Evolutionary conservation across 2,113 vertebrate genomes (phyloP), one percentile per base, ranked within the genome.

Genomic region (Benitochromis conjunctus): DNA sequence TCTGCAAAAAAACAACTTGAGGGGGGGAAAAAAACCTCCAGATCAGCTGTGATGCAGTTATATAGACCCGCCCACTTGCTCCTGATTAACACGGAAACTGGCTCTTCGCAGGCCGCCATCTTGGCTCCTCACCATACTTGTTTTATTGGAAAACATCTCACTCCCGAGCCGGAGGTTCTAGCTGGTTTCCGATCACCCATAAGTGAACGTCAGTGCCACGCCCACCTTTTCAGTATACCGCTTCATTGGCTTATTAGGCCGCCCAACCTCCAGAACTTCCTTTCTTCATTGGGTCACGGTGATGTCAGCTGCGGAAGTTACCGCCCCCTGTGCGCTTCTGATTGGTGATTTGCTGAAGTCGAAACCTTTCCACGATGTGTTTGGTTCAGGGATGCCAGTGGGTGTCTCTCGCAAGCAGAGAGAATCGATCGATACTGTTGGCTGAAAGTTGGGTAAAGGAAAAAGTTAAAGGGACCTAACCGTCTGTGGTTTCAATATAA

Each of bases 21-120:
- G 89, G 86, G 92, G 93, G 90, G 92, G 80, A 81, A 31, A 79
- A 81, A 31, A 79, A 78, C 82, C 89, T 94, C 86, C 82, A 86
- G 92, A 96, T 96, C 96, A 96, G 96, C 96, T 97, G 96, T 94
- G 95, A 95, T 96, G 95, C 93, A 83, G 92, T 81, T 94, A 46
- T 94, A 46, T 43, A 43, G 88, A 86, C 94, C 93, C 94, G 85
- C 95, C 96, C 86, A 83, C 90, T 46, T 80, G 55, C 34, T 83
- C 82, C 83, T 81, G 62, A 87, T 82, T 91, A 36, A 79, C 57
- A 36, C 12, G 69, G 89, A 94, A 95, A 94, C 94, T 87, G 18
- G 60, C 14, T 5, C 16, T 13, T 5, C 2, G 0, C 2, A 0
- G 3, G 10, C 36, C 92, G 93, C 96, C 96, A 96, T 97, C 69